Evolutionary conservation across 2,113 vertebrate genomes (phyloP), one percentile per base, ranked within the genome.

Genomic region (Gambusia affinis): DNA sequence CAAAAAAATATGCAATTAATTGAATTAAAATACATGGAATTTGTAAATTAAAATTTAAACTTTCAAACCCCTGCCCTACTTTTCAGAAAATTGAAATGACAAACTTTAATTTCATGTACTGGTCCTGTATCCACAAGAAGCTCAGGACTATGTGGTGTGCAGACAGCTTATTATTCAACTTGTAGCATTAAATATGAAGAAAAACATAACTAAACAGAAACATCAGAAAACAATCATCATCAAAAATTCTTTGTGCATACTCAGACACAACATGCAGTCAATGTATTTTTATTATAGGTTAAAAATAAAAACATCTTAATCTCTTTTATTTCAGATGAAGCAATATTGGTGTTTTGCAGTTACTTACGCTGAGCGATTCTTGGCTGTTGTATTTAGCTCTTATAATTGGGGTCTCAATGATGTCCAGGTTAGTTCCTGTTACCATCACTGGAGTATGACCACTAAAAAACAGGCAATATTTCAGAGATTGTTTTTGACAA

Each of bases 321-420:
- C 7, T 11, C 6, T 24, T 57, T 57, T 24, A 24, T 63, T 30
- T 8, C 27, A 61, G 60, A 22, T 29, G 29, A 29, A 28, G 42
- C 10, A 15, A 22, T 12, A 28, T 33, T 10, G 60, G 44, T 37
- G 61, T 70, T 57, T 11, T 12, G 2, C 12, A 27, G 1, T 60
- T 28, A 96, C 96, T 96, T 94, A 99, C 98, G 0, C 98, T 99
- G 85, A 97, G 88, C 0, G 97, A 96, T 72, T 99, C 98, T 54
- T 96, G 96, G 12, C 93, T 95, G 24, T 96, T 97, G 0, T 98
- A 97, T 86, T 97, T 98, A 81, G 97, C 98, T 81, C 98, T 95
- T 92, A 99, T 97, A 88, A 97, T 96, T 1, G 98, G 98, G 57
- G 96, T 97, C 87, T 99, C 97, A 84, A 99, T 99, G 82, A 99